phyloP scores from a whole-genome alignment of 2,888 invertebrate species.

The Patella ulyssiponensis region DNA sequence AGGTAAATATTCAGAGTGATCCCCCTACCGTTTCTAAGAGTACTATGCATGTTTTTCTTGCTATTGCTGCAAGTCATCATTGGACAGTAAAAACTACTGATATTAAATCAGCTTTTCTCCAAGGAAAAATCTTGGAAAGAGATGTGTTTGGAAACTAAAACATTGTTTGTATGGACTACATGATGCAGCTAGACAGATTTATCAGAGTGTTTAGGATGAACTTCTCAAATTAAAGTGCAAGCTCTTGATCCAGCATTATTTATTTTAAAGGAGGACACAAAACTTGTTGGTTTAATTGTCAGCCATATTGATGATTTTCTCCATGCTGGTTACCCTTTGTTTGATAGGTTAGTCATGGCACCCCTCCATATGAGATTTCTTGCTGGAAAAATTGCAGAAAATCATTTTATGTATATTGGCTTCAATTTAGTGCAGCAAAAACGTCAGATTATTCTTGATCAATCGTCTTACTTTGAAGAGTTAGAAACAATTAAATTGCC shows the following conservation, averaged over 20 bases:
- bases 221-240: constrained; percentile 24
- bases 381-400: too few relatives aligned
- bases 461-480: too few relatives aligned
- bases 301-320: constrained; percentile 37
- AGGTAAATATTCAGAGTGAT: constrained; percentile 15
- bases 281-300: constrained; percentile 20
- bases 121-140: constrained; percentile 35
- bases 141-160: constrained; percentile 45
- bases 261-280: not conserved
- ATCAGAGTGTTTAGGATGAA: constrained; percentile 34
- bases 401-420: too few relatives aligned
- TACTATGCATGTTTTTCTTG: constrained; percentile 34
- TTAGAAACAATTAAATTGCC: too few relatives aligned
- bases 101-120: constrained; percentile 45
- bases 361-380: too few relatives aligned
- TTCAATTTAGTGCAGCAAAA: too few relatives aligned
- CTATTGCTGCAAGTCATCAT: constrained; percentile 31
- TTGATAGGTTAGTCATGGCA: too few relatives aligned
- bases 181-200: constrained; percentile 41
- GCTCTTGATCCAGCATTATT: constrained; percentile 27
- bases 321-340: too few relatives aligned
- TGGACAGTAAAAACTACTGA: constrained; percentile 44
- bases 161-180: constrained; percentile 40
- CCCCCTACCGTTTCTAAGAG: constrained; percentile 35
- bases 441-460: too few relatives aligned